Conservation (phyloP, 2,797 vertebrate genomes). For the Pygocentrus nattereri region DNA sequence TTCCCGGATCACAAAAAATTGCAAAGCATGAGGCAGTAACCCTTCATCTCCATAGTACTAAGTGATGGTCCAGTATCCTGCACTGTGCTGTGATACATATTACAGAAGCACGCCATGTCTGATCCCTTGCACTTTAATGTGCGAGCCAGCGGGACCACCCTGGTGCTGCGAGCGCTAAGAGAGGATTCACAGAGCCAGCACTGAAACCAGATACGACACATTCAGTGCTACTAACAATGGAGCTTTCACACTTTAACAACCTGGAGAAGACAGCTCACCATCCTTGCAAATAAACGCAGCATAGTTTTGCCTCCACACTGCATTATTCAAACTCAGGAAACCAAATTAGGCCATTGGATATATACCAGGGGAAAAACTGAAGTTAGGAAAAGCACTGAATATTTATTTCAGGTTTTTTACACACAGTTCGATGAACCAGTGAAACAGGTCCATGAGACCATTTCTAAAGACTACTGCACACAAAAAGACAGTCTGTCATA, state of each 20-base stretch:
- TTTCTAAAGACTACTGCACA: slow-evolving; percentile 20
- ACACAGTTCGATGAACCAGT: not conserved
- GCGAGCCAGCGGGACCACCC: slow-evolving; percentile 45
- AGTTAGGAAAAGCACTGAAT: not conserved
- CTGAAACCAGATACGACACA: slow-evolving; percentile 41
- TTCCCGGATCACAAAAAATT: slow-evolving; percentile 33
- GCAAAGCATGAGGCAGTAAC: slow-evolving; percentile 15
- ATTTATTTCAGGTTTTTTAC: slow-evolving; percentile 4
- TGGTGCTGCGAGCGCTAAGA: slow-evolving; percentile 4
- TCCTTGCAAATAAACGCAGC: slow-evolving; percentile 1
- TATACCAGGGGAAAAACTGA: not conserved
- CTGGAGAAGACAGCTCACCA: slow-evolving; percentile 18
- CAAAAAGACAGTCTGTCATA: slow-evolving; percentile 1
- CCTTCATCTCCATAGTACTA: slow-evolving; percentile 8
- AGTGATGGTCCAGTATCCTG: slow-evolving; percentile 23
- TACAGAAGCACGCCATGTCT: slow-evolving; percentile 15
- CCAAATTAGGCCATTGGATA: not conserved
- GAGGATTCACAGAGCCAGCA: slow-evolving; percentile 20
- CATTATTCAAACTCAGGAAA: slow-evolving; percentile 26
- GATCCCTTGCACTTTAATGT: slow-evolving; percentile 17
- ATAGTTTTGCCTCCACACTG: slow-evolving; percentile 18
- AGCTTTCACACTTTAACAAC: slow-evolving; percentile 37
- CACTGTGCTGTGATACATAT: slow-evolving; percentile 27
- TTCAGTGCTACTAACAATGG: slow-evolving; percentile 24
- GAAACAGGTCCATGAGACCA: not conserved